Conservation (phyloP, 2,888 invertebrate genomes). For the Pandemis corylana region DNA sequence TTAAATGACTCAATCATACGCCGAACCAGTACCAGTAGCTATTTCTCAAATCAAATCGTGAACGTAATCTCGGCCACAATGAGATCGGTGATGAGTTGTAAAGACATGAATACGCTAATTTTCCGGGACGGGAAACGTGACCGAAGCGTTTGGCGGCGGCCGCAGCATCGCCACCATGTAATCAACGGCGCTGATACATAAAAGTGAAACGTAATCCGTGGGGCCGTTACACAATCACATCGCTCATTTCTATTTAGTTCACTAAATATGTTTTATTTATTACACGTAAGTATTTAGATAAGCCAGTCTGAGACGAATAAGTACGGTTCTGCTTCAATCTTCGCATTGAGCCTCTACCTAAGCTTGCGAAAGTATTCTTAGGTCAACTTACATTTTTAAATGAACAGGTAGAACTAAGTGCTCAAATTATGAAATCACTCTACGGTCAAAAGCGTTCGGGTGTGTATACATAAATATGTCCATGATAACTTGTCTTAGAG, state of each 20-base stretch:
- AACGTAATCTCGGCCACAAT: conserved; percentile 72
- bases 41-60: conserved; percentile 55
- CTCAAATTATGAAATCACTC: too few species aligned
- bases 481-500: too few species aligned
- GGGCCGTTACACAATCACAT: conserved; percentile 22
- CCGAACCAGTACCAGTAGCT: conserved; percentile 49
- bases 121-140: conserved; percentile 66
- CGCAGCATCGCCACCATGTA: conserved; percentile 58
- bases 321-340: background rate
- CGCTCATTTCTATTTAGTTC: conserved; percentile 3
- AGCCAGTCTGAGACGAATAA: background rate
- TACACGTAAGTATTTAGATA: background rate
- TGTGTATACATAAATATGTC: too few species aligned
- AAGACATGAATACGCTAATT: conserved; percentile 64
- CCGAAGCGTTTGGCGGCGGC: conserved; percentile 62
- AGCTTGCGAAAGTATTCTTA: too few species aligned
- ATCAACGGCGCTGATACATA: conserved; percentile 38
- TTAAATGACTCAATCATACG: conserved; percentile 62
- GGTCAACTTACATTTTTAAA: too few species aligned
- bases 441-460: too few species aligned
- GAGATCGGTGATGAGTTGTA: conserved; percentile 65
- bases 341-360: background rate
- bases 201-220: conserved; percentile 34
- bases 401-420: too few species aligned
- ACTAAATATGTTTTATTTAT: background rate